Percentiles rank a stretch among this genome's conserved stretches.
Evolutionary conservation across 2,797 vertebrate species (phyloP).

Genomic region (Brachyalestes nurse): DNA sequence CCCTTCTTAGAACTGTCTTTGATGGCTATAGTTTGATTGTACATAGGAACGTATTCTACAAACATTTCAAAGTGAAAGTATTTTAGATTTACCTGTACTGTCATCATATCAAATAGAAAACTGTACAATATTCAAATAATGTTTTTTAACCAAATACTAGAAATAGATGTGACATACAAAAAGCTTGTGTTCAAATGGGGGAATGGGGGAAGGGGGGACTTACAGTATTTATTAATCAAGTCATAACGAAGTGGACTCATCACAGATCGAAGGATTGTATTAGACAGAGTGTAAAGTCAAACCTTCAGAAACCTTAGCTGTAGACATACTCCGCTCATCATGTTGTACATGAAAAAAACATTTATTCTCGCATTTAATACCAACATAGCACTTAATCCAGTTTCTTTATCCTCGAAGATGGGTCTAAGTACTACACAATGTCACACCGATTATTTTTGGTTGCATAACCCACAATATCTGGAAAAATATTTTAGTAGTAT

Average conservation of each 20-base stretch:
- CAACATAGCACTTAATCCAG: conserved; percentile 59
- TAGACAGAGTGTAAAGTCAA: conserved; percentile 48
- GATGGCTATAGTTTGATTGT: conserved; percentile 69
- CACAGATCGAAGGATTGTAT: conserved; percentile 56
- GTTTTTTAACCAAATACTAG: conserved; percentile 82
- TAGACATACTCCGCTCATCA: conserved; percentile 31
- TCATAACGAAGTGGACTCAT: conserved; percentile 54
- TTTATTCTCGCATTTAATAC: conserved; percentile 60
- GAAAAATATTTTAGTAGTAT: conserved; percentile 46
- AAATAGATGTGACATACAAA: conserved; percentile 79
- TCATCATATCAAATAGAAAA: conserved; percentile 54
- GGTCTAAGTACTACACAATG: conserved; percentile 46
- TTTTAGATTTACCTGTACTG: conserved; percentile 60
- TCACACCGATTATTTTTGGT: conserved; percentile 51
- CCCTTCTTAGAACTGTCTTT: conserved; percentile 51
- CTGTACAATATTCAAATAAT: conserved; percentile 66
- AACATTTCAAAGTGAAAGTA: conserved; percentile 63
- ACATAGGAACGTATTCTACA: conserved; percentile 76
- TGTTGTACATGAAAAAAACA: conserved; percentile 53
- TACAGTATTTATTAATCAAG: conserved; percentile 71
- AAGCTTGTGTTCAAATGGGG: conserved; percentile 76
- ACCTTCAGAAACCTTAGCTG: conserved; percentile 23
- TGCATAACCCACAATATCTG: conserved; percentile 54
- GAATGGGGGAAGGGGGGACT: conserved; percentile 44
- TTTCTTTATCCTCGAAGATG: conserved; percentile 24